A percentile compares a stretch with the other conserved stretches of the same genome.
phyloP scores from a whole-genome alignment of 1,140 invertebrate genomes.

The Oryctes rhinoceros region DNA sequence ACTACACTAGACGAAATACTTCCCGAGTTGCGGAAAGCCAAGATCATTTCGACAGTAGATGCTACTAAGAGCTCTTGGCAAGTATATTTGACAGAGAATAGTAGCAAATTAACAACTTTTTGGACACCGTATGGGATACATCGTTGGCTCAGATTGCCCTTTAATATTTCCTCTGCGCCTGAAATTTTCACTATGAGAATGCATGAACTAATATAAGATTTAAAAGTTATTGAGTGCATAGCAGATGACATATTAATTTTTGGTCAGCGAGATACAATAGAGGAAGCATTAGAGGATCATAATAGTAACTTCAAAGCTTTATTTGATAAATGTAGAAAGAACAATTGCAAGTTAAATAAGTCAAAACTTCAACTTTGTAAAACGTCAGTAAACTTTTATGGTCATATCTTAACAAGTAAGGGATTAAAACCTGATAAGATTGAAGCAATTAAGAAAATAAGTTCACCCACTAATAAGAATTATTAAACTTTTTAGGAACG shows the following conservation, averaged over 20 bases:
- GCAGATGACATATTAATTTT: conserved; percentile 50
- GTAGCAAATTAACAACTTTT: too few species aligned
- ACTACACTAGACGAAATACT: conserved; percentile 50
- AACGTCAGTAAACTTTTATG: conserved; percentile 48
- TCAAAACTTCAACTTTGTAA: conserved; percentile 44
- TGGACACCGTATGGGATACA: too few species aligned
- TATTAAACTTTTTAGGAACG: conserved; percentile 7
- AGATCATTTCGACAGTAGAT: too few species aligned
- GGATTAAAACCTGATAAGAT: conserved; percentile 35
- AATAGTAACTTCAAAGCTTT: conserved; percentile 6
- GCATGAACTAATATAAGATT: conserved; percentile 42
- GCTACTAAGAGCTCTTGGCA: too few species aligned
- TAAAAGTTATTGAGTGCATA: conserved; percentile 44
- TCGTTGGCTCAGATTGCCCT: too few species aligned
- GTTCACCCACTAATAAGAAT: background rate
- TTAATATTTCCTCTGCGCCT: conserved; percentile 38
- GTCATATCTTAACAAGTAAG: conserved; percentile 47
- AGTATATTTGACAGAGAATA: too few species aligned
- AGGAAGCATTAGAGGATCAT: background rate
- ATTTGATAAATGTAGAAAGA: conserved; percentile 42
- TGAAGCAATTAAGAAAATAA: conserved; percentile 21
- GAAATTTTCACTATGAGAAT: conserved; percentile 47
- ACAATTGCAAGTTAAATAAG: conserved; percentile 47
- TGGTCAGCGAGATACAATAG: conserved; percentile 41
- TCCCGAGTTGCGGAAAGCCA: conserved; percentile 41